Conservation (phyloP, 1,140 invertebrate species). For the Odontomachus brunneus region DNA sequence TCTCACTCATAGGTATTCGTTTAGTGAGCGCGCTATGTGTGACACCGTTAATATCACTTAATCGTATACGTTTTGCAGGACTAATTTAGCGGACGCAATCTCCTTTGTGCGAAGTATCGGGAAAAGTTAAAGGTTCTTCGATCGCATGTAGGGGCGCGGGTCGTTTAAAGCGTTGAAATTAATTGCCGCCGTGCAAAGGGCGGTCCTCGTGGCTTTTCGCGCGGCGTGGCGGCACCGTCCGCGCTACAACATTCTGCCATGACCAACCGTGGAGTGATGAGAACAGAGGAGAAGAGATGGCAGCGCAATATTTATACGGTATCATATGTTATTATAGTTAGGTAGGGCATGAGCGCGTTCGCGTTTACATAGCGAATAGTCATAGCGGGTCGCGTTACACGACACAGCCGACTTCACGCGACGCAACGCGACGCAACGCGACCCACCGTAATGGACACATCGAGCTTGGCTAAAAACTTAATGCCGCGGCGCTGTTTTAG, state of each 20-base stretch:
- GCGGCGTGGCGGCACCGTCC: background rate
- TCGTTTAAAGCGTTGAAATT: slow-evolving; percentile 4
- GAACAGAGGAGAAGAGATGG: too few species aligned
- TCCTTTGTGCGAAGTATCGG: background rate
- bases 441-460: slow-evolving; percentile 40
- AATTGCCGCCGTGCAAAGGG: slow-evolving; percentile 1
- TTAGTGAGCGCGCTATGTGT: too few species aligned
- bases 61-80: background rate
- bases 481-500: background rate
- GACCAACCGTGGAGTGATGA: background rate
- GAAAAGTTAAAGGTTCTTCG: background rate
- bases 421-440: slow-evolving; percentile 17
- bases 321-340: slow-evolving; percentile 39
- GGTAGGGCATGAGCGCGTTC: background rate
- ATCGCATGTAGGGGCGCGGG: too few species aligned
- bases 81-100: background rate
- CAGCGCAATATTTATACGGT: slow-evolving; percentile 21
- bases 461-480: slow-evolving; percentile 16
- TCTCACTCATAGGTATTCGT: too few species aligned
- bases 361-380: slow-evolving; percentile 31
- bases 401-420: slow-evolving; percentile 4
- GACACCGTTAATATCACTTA: slow-evolving; percentile 3
- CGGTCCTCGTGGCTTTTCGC: background rate
- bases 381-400: slow-evolving; percentile 18
- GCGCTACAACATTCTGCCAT: background rate